Evolutionary conservation across 37 sponge, comb jelly and placozoan species (phyloP), one percentile per base, ranked within the genome.

Genomic region (Geodia barretti): DNA sequence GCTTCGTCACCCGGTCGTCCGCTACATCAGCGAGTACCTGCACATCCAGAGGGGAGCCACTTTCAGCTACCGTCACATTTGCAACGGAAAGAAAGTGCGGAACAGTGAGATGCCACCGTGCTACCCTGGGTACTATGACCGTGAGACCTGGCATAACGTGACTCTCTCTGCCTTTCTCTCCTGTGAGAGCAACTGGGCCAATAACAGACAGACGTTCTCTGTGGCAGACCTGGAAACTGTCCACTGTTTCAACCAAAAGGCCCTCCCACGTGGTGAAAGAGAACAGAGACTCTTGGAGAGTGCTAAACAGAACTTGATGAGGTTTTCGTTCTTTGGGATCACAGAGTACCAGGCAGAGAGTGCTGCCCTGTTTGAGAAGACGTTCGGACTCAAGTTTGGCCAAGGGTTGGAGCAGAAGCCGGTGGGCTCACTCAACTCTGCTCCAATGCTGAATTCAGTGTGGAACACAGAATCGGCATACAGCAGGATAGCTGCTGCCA

Each of bases 1-100:
- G 8, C 41, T 97, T 1, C 47, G 97, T 2, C 79, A 95, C 37
- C 97, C 97, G 4, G 85, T 97, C 25, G 54, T 73, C 11, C 68
- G 97, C 60, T 95, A 78, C 66, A 19, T 95, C 24, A 97, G 97
- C 41, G 97, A 97, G 75, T 97, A 83, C 59, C 60, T 80, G 43
- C 96, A 94, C 72, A 87, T 94, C 29, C 63, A 68, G 64, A 66
- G 95, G 36, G 95, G 92, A 62, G 93, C 90, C 37, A 85, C 79
- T 0, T 97, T 95, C 92, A 41, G 63, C 1, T 37, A 58, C 26
- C 26, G 20, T 20, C 61, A 77, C 41, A 24, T 65, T 1, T 94
- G 96, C 68, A 66, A 47, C 25, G 85, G 79, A 5, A 62, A 54
- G 1, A 42, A 20, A 4, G 69, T 92, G n/a, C 63, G 39, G 7